Evolutionary conservation across 2,888 invertebrate genomes (phyloP), one percentile per base, ranked within the genome.

Genomic region (Xylota sylvarum): DNA sequence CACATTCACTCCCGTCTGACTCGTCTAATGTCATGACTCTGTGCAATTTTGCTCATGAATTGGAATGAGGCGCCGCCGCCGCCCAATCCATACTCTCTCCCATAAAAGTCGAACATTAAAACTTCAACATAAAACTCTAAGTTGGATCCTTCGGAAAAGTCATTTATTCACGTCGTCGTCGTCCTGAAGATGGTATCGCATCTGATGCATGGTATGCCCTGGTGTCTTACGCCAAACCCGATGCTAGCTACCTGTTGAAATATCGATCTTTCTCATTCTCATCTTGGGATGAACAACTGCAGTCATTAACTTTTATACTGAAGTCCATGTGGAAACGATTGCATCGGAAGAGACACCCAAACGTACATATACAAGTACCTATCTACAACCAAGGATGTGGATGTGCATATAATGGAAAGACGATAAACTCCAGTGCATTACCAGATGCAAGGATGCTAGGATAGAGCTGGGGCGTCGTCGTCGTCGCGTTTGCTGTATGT

Each of bases 231-330:
- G n/a, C 6, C n/a, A 12, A 23, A 23, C 23, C 32, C 32, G 35
- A 60, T 58, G 58, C 65, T 74, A 87, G 58, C 65, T 74, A 87
- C 87, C 87, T 87, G 87, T 87, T 87, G 87, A 83, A 83, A 73
- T 78, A 87, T 79, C 78, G 87, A 78, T 83, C 73, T 56, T 17
- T 23, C n/a, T 10, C 32, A 65, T 19, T 30, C 73, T 78, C 62
- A 35, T 78, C 81, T 64, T 69, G 62, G 48, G 69, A 82, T 69
- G 82, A 86, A 78, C 85, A 81, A 86, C 77, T 86, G 73, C 69
- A 76, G 69, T 48, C 69, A 82, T 86, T 86, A 86, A 81, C 62
- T 86, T 77, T 72, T 48, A 60, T 72, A 55, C 37, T 17, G 9
- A 46, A 19, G 55, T 76, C 23, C 35, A n/a, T 70, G 50, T 23